Evolutionary conservation across 2,797 vertebrate species (phyloP), one percentile per base, ranked within the genome.

Genomic region (Pelobates cultripes): DNA sequence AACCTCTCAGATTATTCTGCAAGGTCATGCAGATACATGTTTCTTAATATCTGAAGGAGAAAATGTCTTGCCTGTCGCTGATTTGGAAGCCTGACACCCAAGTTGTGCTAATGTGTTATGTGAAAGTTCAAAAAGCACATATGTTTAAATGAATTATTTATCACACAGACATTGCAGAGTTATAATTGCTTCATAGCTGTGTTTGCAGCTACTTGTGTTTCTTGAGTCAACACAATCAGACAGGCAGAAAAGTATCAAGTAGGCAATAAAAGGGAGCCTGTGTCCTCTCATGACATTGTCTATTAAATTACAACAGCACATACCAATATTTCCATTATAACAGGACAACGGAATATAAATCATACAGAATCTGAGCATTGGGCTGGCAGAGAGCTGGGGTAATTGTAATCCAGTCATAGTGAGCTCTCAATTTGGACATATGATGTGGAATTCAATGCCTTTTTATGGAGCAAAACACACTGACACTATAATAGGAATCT

Each of bases 131-230:
- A 55, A 57, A 40, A 13, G 47, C 71, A 73, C 71, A 73, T 73
- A 73, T 73, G 71, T 73, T 73, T 73, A 28, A 57, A 55, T 73
- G 9, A 73, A 73, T 73, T 73, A 73, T 73, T 73, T 73, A 73
- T 53, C 17, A 55, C 17, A 9, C 28, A 73, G 47, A 57, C 7
- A 12, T 42, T 57, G 71, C 9, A 28, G 71, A 73, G 51, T 51
- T 73, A 57, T 45, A 47, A 73, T 73, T 73, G 47, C 51, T 73
- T 28, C 71, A 13, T 73, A 12, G 47, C 71, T 73, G 7, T 44
- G 3, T 51, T 73, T 42, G 51, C 17, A 73, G 41, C 47, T 73
- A 41, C 28, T 55, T 42, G 51, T 55, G 12, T 55, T 45, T n/a
- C 7, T 40, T 57, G 28, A 73, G 51, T 57, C 47, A 73, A 55